Conservation (phyloP, 2,888 invertebrate species). For the Dolichopus griseipennis region DNA sequence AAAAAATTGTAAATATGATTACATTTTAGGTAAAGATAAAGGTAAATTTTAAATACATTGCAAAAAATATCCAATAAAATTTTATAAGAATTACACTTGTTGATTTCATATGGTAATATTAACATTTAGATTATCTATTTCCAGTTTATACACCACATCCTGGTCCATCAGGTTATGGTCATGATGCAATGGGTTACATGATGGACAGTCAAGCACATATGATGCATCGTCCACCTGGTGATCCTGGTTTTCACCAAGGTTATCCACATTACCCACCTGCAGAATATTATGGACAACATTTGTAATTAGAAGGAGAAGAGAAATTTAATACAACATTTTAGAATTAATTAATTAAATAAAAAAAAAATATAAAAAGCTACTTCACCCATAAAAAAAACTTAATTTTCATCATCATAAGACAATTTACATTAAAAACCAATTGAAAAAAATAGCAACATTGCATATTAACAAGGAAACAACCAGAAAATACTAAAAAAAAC, state of each 20-base stretch:
- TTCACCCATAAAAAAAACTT: conserved; percentile 20
- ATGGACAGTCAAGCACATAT: conserved; percentile 94
- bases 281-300: conserved; percentile 90
- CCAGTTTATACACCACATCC: conserved; percentile 84
- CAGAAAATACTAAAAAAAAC: no score
- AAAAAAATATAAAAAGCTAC: conserved; percentile 18
- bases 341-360: conserved; percentile 19
- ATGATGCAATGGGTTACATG: conserved; percentile 95
- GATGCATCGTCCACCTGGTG: conserved; percentile 92
- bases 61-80: neutral
- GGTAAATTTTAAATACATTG: neutral
- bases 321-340: conserved; percentile 17
- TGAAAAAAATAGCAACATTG: no score
- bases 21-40: no score
- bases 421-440: neutral
- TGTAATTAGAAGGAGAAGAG: conserved; percentile 51
- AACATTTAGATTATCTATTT: conserved; percentile 16
- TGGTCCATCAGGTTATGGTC: conserved; percentile 94
- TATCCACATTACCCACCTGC: conserved; percentile 82
- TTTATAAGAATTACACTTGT: neutral
- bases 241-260: conserved; percentile 89
- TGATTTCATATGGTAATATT: conserved; percentile 5
- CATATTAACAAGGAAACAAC: no score
- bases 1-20: no score
- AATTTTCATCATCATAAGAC: neutral